These are phyloP conservation scores for Arctopsyche grandis DNA, from an alignment of 1,140 invertebrate species.

Conservation along the genomic window DNA sequence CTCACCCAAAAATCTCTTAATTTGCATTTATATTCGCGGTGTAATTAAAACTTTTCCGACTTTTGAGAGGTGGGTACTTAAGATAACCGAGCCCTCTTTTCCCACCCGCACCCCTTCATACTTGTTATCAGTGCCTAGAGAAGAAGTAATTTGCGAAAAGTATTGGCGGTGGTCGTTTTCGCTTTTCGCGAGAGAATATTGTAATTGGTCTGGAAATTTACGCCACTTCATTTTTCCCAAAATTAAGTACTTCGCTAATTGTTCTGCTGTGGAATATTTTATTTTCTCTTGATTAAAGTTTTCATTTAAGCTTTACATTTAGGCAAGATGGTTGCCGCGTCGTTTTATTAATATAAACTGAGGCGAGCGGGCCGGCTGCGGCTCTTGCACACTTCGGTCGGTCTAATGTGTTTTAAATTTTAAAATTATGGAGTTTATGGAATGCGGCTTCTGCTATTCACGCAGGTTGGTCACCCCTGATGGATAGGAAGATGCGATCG, in stretches of 20 bases:
- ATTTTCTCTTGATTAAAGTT: no score
- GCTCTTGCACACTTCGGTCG: no score
- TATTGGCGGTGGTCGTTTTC: slow-evolving; percentile 11
- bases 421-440: no score
- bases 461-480: no score
- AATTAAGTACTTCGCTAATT: no score
- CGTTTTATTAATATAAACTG: no score
- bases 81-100: not conserved
- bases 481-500: slow-evolving; percentile 7
- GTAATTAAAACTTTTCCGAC: slow-evolving; percentile 34
- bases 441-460: no score
- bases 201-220: slow-evolving; percentile 12
- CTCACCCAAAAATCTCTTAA: not conserved
- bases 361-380: no score
- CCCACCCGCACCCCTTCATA: not conserved
- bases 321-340: no score
- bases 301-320: no score
- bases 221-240: not conserved
- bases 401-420: no score
- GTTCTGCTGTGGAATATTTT: no score
- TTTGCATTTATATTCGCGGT: slow-evolving; percentile 32
- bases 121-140: not conserved
- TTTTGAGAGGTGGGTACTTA: slow-evolving; percentile 23
- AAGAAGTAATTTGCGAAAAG: not conserved
- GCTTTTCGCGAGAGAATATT: not conserved